phyloP scores from a whole-genome alignment of 2,113 vertebrate genomes.

The Daphoenositta chrysoptera region DNA sequence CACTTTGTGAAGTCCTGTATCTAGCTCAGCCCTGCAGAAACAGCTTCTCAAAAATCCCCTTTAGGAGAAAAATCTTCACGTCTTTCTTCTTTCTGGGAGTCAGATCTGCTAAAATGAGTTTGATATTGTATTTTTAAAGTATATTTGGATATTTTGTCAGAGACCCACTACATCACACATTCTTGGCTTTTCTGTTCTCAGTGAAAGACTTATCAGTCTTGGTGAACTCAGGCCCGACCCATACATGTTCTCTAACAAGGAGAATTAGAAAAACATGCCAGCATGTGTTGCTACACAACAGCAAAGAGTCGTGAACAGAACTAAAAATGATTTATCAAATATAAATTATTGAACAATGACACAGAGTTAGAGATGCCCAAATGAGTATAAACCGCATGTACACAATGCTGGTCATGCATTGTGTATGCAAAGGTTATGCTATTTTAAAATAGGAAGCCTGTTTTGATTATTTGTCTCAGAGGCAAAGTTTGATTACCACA shows the following conservation, averaged over 20 bases:
- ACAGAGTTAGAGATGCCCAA: neutral
- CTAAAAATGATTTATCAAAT: neutral
- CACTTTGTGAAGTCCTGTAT: neutral
- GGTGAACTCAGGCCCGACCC: neutral
- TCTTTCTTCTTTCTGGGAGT: neutral
- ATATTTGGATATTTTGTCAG: neutral
- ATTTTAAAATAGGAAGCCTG: neutral
- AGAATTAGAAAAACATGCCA: neutral
- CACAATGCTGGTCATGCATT: neutral
- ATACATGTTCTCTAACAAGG: neutral
- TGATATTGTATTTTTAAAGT: neutral
- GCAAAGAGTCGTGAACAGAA: neutral
- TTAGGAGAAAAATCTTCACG: neutral
- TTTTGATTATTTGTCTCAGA: neutral
- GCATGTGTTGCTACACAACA: neutral
- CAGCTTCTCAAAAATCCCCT: neutral
- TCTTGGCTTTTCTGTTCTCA: neutral
- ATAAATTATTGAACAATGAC: neutral
- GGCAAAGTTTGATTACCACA: neutral
- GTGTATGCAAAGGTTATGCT: neutral
- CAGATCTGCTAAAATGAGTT: neutral
- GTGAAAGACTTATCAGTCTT: neutral
- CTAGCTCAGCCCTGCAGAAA: neutral
- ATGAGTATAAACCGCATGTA: neutral
- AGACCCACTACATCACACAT: rapidly evolving